These are phyloP conservation scores for Synergus japonicus DNA, from an alignment of 2,888 invertebrate species.

Conservation along the genomic window DNA sequence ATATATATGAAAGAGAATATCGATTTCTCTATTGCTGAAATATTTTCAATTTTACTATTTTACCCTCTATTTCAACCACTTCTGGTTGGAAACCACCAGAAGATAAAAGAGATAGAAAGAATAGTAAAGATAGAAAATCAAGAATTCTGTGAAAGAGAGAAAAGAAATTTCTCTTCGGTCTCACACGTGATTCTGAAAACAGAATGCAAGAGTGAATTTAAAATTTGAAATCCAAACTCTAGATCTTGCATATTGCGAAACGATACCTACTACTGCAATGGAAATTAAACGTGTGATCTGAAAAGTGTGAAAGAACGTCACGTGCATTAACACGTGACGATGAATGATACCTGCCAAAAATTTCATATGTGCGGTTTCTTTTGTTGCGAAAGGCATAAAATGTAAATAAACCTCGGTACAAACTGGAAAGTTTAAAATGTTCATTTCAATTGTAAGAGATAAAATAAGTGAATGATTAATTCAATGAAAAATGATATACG, in stretches of 20 bases:
- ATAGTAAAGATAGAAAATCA: background rate
- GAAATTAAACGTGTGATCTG: constrained; percentile 30
- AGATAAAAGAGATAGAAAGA: background rate
- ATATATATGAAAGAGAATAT: background rate
- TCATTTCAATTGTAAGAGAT: too few species aligned
- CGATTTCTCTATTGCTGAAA: background rate
- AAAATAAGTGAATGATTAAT: background rate
- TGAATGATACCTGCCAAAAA: constrained; percentile 33
- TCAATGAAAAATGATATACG: background rate
- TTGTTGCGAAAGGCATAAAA: background rate
- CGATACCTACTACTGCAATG: background rate
- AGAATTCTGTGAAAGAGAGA: background rate
- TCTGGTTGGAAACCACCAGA: background rate
- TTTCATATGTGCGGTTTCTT: constrained; percentile 16
- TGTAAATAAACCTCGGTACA: background rate
- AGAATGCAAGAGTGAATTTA: background rate
- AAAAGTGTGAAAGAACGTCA: constrained; percentile 12
- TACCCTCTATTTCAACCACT: background rate
- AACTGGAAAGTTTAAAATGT: too few species aligned
- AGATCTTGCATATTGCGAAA: constrained; percentile 6
- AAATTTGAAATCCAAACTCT: background rate
- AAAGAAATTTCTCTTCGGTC: constrained; percentile 3
- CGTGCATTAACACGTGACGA: constrained; percentile 17
- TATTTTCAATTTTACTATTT: background rate
- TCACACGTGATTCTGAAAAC: background rate